Evolutionary conservation across 2,888 invertebrate genomes (phyloP).

Genomic region (Stenurella melanura): DNA sequence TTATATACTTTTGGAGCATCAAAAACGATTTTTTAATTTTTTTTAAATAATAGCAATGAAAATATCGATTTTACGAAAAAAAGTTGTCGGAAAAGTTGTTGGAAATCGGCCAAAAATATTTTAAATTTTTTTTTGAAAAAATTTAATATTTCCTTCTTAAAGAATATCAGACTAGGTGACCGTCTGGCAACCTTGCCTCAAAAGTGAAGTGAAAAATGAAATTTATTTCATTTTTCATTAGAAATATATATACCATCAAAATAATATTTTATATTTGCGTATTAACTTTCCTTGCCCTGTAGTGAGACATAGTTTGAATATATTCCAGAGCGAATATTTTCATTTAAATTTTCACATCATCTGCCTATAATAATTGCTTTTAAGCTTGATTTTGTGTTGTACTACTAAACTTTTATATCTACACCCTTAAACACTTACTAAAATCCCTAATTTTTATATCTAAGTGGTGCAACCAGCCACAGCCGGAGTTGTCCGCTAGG

Average conservation of each 20-base stretch:
- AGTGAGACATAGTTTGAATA: neutral
- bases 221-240: neutral
- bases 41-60: no score
- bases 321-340: neutral
- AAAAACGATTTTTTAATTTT: no score
- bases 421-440: neutral
- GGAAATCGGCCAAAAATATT: no score
- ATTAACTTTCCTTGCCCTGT: neutral
- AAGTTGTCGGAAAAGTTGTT: no score
- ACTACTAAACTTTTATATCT: neutral
- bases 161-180: no score
- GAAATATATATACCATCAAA: neutral
- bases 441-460: constrained; percentile 40
- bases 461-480: constrained; percentile 68
- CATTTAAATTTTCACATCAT: neutral
- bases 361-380: neutral
- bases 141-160: no score
- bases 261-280: neutral
- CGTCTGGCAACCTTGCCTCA: no score
- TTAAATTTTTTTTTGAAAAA: no score
- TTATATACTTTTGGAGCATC: no score
- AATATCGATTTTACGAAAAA: no score
- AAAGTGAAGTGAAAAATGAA: no score
- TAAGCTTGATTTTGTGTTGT: constrained; percentile 43
- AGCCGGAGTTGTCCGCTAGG: constrained; percentile 67